Evolutionary conservation across 2,797 vertebrate genomes (phyloP).

Genomic region (Falco cherrug): DNA sequence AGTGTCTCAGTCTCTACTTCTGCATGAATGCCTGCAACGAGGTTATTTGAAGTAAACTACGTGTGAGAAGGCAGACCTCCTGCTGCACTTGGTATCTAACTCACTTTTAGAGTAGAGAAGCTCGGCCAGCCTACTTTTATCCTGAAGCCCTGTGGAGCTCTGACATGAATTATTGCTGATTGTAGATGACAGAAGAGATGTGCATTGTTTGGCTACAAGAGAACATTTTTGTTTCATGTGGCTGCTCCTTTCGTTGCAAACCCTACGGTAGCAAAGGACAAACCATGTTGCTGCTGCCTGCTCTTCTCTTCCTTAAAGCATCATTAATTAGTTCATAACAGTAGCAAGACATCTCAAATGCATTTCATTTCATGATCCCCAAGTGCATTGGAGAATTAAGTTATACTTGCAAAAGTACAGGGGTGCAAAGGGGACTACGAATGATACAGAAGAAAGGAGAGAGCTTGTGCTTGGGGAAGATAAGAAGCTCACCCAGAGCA

Average conservation of each 20-base stretch:
- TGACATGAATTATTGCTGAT: not conserved
- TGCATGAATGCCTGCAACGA: accelerated
- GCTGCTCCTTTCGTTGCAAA: conserved; percentile 28
- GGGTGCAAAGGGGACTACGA: not conserved
- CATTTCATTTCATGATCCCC: not conserved
- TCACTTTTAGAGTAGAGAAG: not conserved
- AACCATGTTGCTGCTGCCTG: not conserved
- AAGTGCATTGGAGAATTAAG: not conserved
- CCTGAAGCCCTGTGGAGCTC: conserved; percentile 9
- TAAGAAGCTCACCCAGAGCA: not conserved
- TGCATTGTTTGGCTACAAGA: conserved; percentile 32
- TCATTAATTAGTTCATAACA: not conserved
- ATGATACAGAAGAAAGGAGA: not conserved
- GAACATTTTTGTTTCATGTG: conserved; percentile 20
- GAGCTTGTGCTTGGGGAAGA: not conserved
- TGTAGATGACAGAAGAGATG: conserved; percentile 23
- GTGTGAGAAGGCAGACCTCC: not conserved
- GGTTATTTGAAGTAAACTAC: not conserved
- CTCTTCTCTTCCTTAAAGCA: not conserved
- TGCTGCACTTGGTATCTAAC: not conserved
- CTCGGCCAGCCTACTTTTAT: not conserved
- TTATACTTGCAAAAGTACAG: not conserved
- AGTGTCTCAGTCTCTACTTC: not conserved
- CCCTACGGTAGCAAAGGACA: not conserved
- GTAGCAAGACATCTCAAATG: not conserved